Conservation (phyloP, 2,888 invertebrate genomes). For the Tridacna gigas region DNA sequence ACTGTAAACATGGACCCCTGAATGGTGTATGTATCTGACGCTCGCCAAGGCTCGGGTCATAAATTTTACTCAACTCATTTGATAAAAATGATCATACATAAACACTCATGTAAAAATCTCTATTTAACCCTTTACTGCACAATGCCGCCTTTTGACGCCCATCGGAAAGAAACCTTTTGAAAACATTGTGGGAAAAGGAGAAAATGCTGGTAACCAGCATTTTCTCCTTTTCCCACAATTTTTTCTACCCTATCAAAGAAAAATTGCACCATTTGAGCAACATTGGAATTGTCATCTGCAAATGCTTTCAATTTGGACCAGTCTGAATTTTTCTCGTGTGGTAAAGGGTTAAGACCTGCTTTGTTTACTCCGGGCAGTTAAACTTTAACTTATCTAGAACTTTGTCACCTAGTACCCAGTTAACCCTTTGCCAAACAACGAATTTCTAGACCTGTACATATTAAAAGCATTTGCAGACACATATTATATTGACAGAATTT, state of each 20-base stretch:
- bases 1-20: too few species aligned
- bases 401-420: too few species aligned
- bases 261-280: not conserved
- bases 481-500: too few species aligned
- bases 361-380: too few species aligned
- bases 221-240: slow-evolving; percentile 4
- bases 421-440: not conserved
- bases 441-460: not conserved
- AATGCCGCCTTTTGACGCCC: not conserved
- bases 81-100: too few species aligned
- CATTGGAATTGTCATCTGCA: not conserved
- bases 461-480: too few species aligned
- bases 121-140: not conserved
- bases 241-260: not conserved
- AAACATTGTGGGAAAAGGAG: not conserved
- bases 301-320: not conserved
- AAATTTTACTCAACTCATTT: too few species aligned
- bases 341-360: not conserved
- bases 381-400: too few species aligned
- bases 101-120: too few species aligned
- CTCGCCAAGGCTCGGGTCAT: too few species aligned
- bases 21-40: too few species aligned
- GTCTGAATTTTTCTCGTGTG: not conserved
- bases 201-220: slow-evolving; percentile 1
- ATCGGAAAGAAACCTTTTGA: not conserved